phyloP scores from a whole-genome alignment of 2,113 vertebrate genomes.

The Hemiprocne comata region DNA sequence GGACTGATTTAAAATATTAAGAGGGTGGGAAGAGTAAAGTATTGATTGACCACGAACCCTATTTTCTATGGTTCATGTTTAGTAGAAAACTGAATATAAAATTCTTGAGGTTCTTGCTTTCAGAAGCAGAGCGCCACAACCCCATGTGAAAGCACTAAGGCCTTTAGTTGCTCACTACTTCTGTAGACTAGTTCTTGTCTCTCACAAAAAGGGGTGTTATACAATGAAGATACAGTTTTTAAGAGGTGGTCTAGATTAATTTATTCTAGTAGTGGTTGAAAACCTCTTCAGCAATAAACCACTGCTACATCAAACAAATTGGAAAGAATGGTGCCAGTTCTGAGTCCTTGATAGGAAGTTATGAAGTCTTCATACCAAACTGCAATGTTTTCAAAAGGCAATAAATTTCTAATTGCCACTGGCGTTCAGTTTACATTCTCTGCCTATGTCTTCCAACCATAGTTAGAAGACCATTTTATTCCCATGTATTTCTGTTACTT shows the following conservation, averaged over 20 bases:
- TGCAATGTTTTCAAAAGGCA: background rate
- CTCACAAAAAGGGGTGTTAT: background rate
- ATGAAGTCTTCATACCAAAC: background rate
- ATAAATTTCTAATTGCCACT: background rate
- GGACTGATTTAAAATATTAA: background rate
- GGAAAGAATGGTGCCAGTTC: background rate
- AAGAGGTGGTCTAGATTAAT: background rate
- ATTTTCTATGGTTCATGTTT: background rate
- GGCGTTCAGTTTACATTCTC: background rate
- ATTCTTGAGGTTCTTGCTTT: background rate
- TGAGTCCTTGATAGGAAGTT: background rate
- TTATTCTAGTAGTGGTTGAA: background rate
- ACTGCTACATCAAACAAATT: background rate
- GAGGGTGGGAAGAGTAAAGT: background rate
- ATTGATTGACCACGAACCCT: background rate
- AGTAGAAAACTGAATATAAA: background rate
- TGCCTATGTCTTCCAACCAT: background rate
- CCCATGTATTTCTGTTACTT: background rate
- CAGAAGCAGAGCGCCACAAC: background rate
- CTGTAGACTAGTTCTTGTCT: background rate
- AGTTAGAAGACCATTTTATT: background rate
- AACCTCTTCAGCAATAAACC: background rate
- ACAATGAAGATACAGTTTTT: background rate
- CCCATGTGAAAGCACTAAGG: background rate
- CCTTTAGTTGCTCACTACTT: accelerated